phyloP scores from a whole-genome alignment of 2,797 vertebrate genomes.

The Limosa lapponica region DNA sequence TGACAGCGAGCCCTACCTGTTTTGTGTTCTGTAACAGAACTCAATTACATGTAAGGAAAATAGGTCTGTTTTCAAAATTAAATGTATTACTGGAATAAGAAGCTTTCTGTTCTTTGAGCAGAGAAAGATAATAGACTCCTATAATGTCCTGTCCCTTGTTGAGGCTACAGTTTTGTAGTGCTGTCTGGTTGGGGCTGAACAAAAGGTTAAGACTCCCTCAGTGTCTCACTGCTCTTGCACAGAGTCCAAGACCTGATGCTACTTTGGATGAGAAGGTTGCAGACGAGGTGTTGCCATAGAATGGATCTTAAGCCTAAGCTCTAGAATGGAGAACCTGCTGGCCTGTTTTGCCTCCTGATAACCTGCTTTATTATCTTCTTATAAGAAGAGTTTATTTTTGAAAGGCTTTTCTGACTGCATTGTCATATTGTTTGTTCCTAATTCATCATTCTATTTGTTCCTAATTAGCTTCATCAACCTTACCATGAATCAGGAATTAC shows the following conservation, averaged over 20 bases:
- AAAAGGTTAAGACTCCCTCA: background rate
- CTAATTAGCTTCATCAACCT: background rate
- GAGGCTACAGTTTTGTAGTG: background rate
- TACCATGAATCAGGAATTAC: background rate
- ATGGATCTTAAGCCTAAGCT: background rate
- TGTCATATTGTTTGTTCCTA: background rate
- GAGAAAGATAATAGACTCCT: slow-evolving; percentile 26
- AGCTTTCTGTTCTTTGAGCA: slow-evolving; percentile 10
- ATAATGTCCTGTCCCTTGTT: background rate
- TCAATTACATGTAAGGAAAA: slow-evolving; percentile 55
- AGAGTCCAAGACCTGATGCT: background rate
- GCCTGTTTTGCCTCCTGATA: background rate
- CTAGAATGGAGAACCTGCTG: background rate
- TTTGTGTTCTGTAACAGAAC: slow-evolving; percentile 43
- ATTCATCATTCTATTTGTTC: background rate
- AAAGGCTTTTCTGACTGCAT: background rate
- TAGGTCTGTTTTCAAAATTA: slow-evolving; percentile 46
- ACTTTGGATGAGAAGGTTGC: background rate
- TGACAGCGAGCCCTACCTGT: background rate
- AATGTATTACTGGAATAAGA: slow-evolving; percentile 39
- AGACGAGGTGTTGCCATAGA: background rate
- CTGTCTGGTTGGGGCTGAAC: background rate
- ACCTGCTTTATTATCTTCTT: background rate
- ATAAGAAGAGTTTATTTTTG: background rate
- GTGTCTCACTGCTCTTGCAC: background rate